These are phyloP conservation scores for Andrena dorsata DNA, from an alignment of 2,888 invertebrate species.

Conservation along the genomic window DNA sequence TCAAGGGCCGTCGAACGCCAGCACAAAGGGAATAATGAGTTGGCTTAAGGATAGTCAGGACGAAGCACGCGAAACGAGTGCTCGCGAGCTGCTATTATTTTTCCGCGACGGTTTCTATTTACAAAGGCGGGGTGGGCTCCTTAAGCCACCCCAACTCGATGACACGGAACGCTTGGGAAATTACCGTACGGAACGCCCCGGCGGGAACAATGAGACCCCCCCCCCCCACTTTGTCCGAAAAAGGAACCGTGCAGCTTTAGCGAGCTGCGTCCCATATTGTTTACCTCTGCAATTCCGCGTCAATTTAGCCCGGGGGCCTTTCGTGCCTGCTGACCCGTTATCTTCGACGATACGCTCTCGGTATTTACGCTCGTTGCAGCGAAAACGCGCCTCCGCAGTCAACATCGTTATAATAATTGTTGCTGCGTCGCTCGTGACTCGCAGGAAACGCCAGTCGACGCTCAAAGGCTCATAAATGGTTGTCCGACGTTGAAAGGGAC, in stretches of 20 bases:
- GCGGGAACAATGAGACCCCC: conserved; percentile 7
- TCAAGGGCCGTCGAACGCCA: background rate
- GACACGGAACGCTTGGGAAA: conserved; percentile 31
- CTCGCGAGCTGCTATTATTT: background rate
- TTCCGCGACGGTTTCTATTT: conserved; percentile 13
- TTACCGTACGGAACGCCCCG: background rate
- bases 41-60: conserved; percentile 9
- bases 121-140: background rate
- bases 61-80: background rate
- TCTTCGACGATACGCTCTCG: conserved; percentile 18
- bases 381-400: background rate
- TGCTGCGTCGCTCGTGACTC: background rate
- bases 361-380: background rate
- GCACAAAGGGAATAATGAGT: background rate
- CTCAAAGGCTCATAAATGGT: background rate
- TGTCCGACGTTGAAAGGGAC: background rate
- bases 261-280: conserved; percentile 33
- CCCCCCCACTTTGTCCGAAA: conserved; percentile 17
- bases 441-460: background rate
- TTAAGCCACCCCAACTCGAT: conserved; percentile 18
- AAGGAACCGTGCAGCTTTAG: background rate
- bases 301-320: conserved; percentile 24
- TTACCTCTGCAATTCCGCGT: conserved; percentile 31
- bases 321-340: conserved; percentile 48
- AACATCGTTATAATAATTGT: conserved; percentile 22